phyloP scores from a whole-genome alignment of 92 coral and sea anemone genomes.

The Galaxea fascicularis region DNA sequence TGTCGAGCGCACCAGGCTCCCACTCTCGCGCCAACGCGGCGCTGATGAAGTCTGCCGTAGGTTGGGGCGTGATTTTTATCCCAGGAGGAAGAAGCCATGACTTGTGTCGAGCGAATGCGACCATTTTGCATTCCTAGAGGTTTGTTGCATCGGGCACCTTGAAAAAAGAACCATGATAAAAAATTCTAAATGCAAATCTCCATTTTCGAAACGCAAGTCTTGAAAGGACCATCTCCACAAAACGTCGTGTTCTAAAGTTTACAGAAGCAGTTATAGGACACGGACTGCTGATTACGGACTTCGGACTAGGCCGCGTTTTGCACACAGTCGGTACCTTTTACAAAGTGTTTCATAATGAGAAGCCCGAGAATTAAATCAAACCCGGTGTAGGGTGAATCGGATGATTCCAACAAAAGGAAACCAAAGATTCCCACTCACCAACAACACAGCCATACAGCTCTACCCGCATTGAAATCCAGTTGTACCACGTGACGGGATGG shows the following conservation, averaged over 20 bases:
- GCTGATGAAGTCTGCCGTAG: constrained; percentile 57
- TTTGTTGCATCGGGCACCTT: constrained; percentile 73
- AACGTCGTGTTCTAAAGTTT: too few species aligned
- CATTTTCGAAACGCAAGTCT: too few species aligned
- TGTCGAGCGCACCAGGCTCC: constrained; percentile 78
- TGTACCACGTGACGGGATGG: constrained; percentile 77
- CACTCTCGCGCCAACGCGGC: constrained; percentile 30
- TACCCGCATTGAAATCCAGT: constrained; percentile 78
- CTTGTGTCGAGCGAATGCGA: constrained; percentile 57
- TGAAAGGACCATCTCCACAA: too few species aligned
- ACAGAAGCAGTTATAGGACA: too few species aligned
- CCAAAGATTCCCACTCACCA: constrained; percentile 32
- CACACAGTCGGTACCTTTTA: too few species aligned
- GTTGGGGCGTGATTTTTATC: constrained; percentile 66
- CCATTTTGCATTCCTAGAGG: constrained; percentile 71
- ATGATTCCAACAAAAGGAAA: not conserved
- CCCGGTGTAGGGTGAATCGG: too few species aligned
- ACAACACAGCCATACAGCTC: constrained; percentile 87
- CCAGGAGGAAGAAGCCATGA: constrained; percentile 71
- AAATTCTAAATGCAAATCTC: too few species aligned
- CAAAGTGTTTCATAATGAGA: too few species aligned
- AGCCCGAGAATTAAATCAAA: too few species aligned
- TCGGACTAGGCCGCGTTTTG: too few species aligned
- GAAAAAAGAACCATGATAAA: not conserved
- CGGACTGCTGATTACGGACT: too few species aligned